Evolutionary conservation across 2,797 vertebrate genomes (phyloP).

Genomic region (Poecile montanus): DNA sequence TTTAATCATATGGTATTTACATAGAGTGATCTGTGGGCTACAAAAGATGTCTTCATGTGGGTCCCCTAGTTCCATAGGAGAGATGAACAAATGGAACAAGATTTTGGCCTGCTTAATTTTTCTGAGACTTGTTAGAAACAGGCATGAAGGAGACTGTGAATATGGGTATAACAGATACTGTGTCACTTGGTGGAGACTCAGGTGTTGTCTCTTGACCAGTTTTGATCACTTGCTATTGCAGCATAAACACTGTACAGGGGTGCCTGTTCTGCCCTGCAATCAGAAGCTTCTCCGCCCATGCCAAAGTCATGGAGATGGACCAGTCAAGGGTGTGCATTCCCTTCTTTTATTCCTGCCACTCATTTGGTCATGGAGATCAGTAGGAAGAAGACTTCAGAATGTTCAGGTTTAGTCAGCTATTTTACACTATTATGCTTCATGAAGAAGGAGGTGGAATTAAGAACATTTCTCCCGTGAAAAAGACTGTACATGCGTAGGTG

Average conservation of each 20-base stretch:
- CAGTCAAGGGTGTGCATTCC: not conserved
- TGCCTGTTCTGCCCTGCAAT: not conserved
- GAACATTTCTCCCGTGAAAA: not conserved
- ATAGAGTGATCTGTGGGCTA: not conserved
- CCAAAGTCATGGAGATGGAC: not conserved
- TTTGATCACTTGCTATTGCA: not conserved
- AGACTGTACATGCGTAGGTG: not conserved
- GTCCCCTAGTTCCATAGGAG: not conserved
- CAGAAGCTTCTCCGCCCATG: not conserved
- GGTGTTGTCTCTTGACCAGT: not conserved
- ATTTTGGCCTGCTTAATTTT: not conserved
- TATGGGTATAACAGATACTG: fast-evolving
- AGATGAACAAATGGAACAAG: not conserved
- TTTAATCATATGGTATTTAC: not conserved
- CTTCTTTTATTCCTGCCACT: not conserved
- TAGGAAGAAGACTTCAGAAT: not conserved
- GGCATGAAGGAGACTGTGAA: not conserved
- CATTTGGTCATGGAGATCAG: not conserved
- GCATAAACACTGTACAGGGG: not conserved
- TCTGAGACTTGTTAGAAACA: not conserved
- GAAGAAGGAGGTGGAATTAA: conserved; percentile 2
- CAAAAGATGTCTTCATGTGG: not conserved
- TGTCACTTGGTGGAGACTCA: not conserved
- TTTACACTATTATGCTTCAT: not conserved
- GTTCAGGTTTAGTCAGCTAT: not conserved